Evolutionary conservation across 2,888 invertebrate species (phyloP), one percentile per base, ranked within the genome.

Genomic region (Ormyrus nitidulus): DNA sequence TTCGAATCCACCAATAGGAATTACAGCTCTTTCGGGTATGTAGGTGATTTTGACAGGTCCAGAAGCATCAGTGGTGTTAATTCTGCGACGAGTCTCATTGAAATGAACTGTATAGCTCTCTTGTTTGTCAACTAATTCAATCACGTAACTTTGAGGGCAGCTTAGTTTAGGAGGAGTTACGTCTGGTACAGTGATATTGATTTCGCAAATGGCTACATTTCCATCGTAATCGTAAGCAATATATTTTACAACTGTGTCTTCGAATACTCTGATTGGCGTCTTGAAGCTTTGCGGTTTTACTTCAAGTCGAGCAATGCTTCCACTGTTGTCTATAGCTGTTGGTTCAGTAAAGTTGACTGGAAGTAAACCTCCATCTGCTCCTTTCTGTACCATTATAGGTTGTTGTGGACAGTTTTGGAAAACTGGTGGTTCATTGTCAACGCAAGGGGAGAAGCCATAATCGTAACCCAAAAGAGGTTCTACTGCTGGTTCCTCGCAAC

Each of bases 191-290:
- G 98, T 97, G 51, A 99, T 97, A 86, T 98, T 97, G 51, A 99
- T 97, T 92, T 97, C 96, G 88, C 99, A 99, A 88, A 98, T 97
- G 11, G 98, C 99, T 11, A 98, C 98, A 88, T 99, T 99, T 84
- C 98, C 98, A 88, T 98, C 98, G 86, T 97, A 97, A 91, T 99
- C 99, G 87, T 97, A 99, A 4, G 99, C 99, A 0, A 98, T 96
- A 87, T 98, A 99, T 91, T 97, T 96, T 0, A 98, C 97, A 49
- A 97, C 96, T 87, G 96, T 96, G 83, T 98, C 97, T 88, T 97
- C 95, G 91, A 98, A 97, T 10, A 97, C 94, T 89, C 95, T 94
- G 83, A 96, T 93, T 0, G 98, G 98, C 0, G 97, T 97, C 87
- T 93, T 95, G 91, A 98, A 98, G 85, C 96, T 97, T 84, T 95